Conservation (phyloP, 2,113 vertebrate species). For the Macroglossus sobrinus region DNA sequence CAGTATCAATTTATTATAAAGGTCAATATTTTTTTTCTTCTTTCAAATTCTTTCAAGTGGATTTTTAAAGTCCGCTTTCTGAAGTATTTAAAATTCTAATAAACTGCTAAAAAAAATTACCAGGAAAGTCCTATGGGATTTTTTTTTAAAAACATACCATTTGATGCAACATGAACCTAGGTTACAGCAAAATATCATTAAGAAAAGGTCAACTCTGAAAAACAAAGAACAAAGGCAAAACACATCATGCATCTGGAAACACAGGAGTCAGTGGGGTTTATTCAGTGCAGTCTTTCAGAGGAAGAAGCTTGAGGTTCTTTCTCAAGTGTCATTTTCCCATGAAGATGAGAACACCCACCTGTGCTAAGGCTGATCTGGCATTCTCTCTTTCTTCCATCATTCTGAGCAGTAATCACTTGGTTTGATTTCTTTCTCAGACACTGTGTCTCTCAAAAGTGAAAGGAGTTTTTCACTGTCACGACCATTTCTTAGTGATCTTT, state of each 20-base stretch:
- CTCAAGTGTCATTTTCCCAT: background rate
- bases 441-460: background rate
- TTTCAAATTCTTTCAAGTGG: conserved; percentile 57
- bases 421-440: background rate
- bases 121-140: conserved; percentile 65
- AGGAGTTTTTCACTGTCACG: background rate
- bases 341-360: background rate
- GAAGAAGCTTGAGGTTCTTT: background rate
- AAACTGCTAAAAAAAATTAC: conserved; percentile 77
- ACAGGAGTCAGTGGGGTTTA: background rate
- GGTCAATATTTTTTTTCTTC: conserved; percentile 57
- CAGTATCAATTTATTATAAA: conserved; percentile 72
- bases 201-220: conserved; percentile 49
- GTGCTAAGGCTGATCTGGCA: background rate
- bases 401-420: background rate
- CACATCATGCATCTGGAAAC: conserved; percentile 30
- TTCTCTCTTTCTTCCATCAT: background rate
- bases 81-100: conserved; percentile 73
- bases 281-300: background rate
- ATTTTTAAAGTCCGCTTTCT: conserved; percentile 73
- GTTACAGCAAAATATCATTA: conserved; percentile 75
- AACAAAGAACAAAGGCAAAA: conserved; percentile 66
- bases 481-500: background rate
- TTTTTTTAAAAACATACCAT: conserved; percentile 50
- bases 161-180: conserved; percentile 72